Base-by-base conservation (phyloP, 2,888 invertebrate genomes). In the Drosophila rellima region DNA sequence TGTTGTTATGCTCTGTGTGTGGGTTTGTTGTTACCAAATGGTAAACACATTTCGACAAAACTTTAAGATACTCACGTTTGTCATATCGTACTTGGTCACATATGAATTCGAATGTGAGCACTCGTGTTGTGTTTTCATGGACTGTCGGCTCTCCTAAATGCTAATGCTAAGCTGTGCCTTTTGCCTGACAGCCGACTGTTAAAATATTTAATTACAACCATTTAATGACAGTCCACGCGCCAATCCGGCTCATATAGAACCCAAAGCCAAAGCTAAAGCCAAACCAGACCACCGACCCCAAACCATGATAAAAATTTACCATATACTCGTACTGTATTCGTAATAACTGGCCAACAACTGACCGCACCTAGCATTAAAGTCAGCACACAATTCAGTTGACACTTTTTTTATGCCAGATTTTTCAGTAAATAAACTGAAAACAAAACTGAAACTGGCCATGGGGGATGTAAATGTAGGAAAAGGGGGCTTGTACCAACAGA, bases 201-300 rank as follows among this genome's bases (percentile, higher is more conserved):
- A 60, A 70, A 86, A 82, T 82, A 83, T 82, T 82, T 82, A 82
- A 82, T 82, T 82, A 82, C 86, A 66, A 47, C 42, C 66, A 66
- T 70, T 86, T 76, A 88, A 76, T 76, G 89, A 52, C 78, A 61
- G 59, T 60, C 65, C 68, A 76, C 68, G 63, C 67, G 80, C 55
- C 81, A 72, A 50, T 55, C 44, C 10, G 6, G 23, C 48, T 40
- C 54, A 17, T 20, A 26, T 10, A 42, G 31, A 31, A 15, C 50
- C 11, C 29, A 20, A 48, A 57, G 13, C 60, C 62, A 69, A 31
- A 15, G 42, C 11, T 18, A 20, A 48, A 57, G 13, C 60, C 62
- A 69, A 74, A 42, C 40, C 66, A 20, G 31, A 39, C 33, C 3
- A n/a, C n/a, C 17, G 18, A 26, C 15, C 17, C 39, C 17, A 51